Evolutionary conservation across 2,113 vertebrate species (phyloP).

Genomic region (Pampusana beccarii): DNA sequence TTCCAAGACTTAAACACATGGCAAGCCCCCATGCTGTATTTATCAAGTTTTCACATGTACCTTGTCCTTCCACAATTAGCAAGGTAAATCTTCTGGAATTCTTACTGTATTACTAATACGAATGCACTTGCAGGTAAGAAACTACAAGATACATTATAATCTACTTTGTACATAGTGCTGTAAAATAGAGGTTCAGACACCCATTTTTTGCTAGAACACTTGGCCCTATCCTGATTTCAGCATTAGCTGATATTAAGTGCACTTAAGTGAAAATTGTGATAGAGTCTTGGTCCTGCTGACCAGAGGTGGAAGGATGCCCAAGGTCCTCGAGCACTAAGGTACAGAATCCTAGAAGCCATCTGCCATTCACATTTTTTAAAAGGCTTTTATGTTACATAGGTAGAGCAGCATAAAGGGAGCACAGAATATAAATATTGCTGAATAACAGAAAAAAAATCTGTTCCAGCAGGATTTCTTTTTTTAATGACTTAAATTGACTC

Average conservation of each 20-base stretch:
- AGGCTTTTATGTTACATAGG: background rate
- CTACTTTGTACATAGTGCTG: background rate
- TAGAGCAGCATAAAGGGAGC: background rate
- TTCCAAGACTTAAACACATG: background rate
- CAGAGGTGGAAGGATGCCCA: background rate
- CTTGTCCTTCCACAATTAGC: background rate
- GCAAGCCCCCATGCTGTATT: background rate
- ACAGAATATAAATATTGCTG: background rate
- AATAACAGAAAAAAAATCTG: background rate
- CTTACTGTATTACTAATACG: background rate
- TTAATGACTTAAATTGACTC: background rate
- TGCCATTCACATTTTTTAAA: background rate
- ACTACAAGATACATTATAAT: fast-evolving
- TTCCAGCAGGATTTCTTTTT: background rate
- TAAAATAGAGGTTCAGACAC: background rate
- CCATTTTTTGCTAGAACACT: background rate
- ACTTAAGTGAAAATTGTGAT: too few species aligned
- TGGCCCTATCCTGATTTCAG: background rate
- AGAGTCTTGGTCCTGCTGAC: background rate
- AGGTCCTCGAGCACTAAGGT: background rate
- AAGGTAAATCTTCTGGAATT: background rate
- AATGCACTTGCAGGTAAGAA: background rate
- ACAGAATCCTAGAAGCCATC: background rate
- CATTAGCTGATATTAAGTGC: background rate
- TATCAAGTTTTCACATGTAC: conserved; percentile 26